phyloP scores from a whole-genome alignment of 92 coral and sea anemone species.

The Heteractis magnifica region DNA sequence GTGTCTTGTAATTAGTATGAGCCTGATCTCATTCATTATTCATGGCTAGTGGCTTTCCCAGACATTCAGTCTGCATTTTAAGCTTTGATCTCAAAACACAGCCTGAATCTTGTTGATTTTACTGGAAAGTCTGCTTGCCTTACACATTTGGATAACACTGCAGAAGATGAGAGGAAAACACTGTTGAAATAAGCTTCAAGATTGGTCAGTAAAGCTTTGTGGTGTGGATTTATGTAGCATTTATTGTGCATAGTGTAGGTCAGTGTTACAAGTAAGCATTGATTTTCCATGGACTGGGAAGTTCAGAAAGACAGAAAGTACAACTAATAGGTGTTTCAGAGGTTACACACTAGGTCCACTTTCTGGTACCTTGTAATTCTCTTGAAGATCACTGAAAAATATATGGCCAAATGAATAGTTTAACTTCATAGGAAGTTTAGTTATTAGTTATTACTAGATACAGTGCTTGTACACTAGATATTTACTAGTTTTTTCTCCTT shows the following conservation, averaged over 20 bases:
- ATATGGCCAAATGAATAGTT: too few relatives aligned
- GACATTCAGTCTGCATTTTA: constrained; percentile 60
- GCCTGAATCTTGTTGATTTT: background rate
- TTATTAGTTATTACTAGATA: too few relatives aligned
- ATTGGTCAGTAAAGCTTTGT: constrained; percentile 31
- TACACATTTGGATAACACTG: constrained; percentile 5
- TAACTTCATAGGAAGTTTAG: too few relatives aligned
- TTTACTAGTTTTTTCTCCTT: too few relatives aligned
- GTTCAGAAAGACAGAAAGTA: too few relatives aligned
- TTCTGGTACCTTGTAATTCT: too few relatives aligned
- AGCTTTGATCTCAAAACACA: constrained; percentile 19
- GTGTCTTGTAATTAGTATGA: constrained; percentile 43
- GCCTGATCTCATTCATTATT: constrained; percentile 75
- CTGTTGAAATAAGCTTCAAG: constrained; percentile 26
- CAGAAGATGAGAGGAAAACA: background rate
- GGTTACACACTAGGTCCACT: too few relatives aligned
- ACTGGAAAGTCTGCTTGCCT: background rate
- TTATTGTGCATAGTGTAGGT: background rate
- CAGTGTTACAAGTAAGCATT: background rate
- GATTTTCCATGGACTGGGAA: background rate
- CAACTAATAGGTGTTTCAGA: too few relatives aligned
- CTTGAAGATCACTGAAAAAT: too few relatives aligned
- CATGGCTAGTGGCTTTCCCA: constrained; percentile 54
- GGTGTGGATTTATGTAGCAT: background rate
- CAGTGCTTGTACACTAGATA: too few relatives aligned